phyloP scores from a whole-genome alignment of 2,797 vertebrate genomes.

The Typhlichthys eigenmanni region DNA sequence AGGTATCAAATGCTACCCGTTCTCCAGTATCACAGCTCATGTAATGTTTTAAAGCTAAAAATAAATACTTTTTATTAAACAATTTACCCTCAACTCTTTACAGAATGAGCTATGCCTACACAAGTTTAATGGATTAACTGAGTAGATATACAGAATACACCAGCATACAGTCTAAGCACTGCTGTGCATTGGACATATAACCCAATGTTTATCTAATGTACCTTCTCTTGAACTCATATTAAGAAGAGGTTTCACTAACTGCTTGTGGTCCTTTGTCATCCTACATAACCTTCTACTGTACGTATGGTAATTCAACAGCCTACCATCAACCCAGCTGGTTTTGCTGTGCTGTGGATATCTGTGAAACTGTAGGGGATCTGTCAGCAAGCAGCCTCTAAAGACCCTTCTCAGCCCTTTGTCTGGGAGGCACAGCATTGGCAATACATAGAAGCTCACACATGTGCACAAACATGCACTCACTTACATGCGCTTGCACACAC shows the following conservation, averaged over 20 bases:
- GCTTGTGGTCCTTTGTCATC: neutral
- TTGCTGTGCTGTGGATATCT: slow-evolving; percentile 45
- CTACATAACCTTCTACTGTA: neutral
- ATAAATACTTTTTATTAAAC: too few species aligned
- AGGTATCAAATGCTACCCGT: too few species aligned
- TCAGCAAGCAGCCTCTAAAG: slow-evolving; percentile 41
- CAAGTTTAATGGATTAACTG: too few species aligned
- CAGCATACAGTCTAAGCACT: too few species aligned
- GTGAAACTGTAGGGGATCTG: slow-evolving; percentile 55
- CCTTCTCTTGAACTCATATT: neutral
- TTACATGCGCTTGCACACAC: slow-evolving; percentile 13
- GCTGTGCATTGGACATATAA: too few species aligned
- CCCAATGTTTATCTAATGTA: too few species aligned
- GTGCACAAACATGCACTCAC: neutral
- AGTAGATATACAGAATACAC: too few species aligned
- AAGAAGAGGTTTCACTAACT: neutral
- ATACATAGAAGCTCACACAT: slow-evolving; percentile 18
- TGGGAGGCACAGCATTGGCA: slow-evolving; percentile 22
- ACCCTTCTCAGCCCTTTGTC: slow-evolving; percentile 44
- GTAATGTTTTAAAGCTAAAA: too few species aligned
- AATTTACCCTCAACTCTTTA: too few species aligned
- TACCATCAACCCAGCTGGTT: slow-evolving; percentile 29
- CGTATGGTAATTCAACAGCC: slow-evolving; percentile 19
- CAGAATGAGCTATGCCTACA: too few species aligned
- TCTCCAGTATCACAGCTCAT: too few species aligned